Base-by-base conservation (phyloP, 2,113 vertebrate species). In the Nothoprocta perdicaria region DNA sequence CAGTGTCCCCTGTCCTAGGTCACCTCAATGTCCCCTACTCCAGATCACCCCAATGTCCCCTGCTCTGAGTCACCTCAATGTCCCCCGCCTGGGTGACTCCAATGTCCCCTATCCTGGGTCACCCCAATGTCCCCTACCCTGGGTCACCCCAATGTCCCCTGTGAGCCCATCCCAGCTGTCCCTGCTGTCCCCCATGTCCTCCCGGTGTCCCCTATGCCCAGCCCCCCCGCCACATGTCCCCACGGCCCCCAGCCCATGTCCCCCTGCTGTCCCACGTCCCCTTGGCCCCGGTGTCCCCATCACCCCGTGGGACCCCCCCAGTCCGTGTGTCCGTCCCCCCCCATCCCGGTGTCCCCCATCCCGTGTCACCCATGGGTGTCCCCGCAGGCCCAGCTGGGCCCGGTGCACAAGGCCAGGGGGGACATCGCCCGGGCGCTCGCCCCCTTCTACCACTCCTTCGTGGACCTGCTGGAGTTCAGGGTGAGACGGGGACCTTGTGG, bases 401-500 rank as follows among this genome's bases (percentile, higher is more conserved):
- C 83, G 41, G 97, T 99, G 67, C 98, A 99, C 94, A 98, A 97
- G 89, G 98, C 99, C 86, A 99, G 98, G 89, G 80, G 98, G 5
- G 98, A 98, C 35, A 97, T 99, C 31, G 79, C 98, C 91, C 88
- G 97, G 50, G 95, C 58, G 5, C 96, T 98, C 45, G 77, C 80
- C 18, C 98, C 94, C 86, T 99, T 97, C 93, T 99, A 99, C 53
- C 97, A 99, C 67, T 98, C 99, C 23, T 99, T 99, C 97, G 96
- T 99, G 90, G 99, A 99, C n/a, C 97, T 99, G 84, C 98, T 99
- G 95, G 99, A 99, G 95, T 99, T 99, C 97, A 98, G 98, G 98
- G 99, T 99, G 89, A 98, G 96, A 46, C 16, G n/a, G 87, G 21
- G n/a, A 6, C 48, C 3, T 2, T 27, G 5, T 0, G 3, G n/a